Conservation (phyloP, 2,113 vertebrate species). For the Calypte anna region DNA sequence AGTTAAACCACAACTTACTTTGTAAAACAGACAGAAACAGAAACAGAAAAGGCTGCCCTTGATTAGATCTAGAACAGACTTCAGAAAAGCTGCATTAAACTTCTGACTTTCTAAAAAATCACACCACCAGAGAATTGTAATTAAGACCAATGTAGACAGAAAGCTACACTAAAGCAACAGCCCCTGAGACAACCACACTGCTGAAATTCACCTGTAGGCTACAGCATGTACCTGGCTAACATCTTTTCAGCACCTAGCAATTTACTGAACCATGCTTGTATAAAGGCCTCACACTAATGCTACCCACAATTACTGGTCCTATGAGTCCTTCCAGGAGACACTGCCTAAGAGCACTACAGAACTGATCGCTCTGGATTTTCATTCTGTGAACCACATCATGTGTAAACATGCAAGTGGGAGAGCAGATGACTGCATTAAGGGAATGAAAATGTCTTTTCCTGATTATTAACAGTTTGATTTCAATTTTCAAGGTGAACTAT, state of each 20-base stretch:
- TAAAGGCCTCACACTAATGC: background rate
- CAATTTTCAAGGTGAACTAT: background rate
- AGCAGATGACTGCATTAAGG: background rate
- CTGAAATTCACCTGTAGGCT: background rate
- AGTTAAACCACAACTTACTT: background rate
- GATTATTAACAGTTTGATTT: background rate
- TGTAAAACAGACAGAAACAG: background rate
- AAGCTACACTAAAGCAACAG: background rate
- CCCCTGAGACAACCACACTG: accelerated
- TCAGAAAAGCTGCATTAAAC: background rate
- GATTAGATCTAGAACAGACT: background rate
- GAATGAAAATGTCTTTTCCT: background rate
- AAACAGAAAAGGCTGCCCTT: background rate
- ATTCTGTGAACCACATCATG: background rate
- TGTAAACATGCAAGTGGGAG: background rate
- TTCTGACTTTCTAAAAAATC: background rate
- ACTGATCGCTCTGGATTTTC: background rate
- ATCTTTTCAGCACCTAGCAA: background rate
- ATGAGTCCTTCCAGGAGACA: background rate
- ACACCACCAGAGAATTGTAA: background rate
- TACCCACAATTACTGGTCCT: background rate
- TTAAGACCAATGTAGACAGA: background rate
- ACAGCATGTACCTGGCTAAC: background rate
- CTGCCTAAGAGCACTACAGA: background rate
- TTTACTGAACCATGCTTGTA: background rate